Evolutionary conservation across 1,140 invertebrate genomes (phyloP), one percentile per base, ranked within the genome.

Genomic region (Heliconius hewitsoni): DNA sequence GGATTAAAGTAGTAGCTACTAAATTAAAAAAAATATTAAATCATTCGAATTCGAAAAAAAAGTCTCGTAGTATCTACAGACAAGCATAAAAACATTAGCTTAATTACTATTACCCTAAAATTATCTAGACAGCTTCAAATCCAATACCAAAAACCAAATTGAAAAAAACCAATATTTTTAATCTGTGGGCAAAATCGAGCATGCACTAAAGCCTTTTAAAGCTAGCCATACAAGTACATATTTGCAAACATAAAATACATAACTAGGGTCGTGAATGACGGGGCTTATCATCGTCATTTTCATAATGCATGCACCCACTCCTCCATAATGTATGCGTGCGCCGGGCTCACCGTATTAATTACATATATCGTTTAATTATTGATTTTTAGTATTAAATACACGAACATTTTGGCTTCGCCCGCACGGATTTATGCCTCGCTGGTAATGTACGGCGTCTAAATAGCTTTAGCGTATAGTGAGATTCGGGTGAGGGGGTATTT

Each of bases 331-430:
- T 87, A 91, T 76, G 86, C 87, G 85, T 74, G 83, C 84, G 79
- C 79, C 82, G 85, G 85, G 85, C 84, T 86, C 83, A 76, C 73
- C 86, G 86, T 92, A 91, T 92, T 92, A 91, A 92, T 92, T 91
- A 92, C 91, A 91, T 91, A 90, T 89, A 90, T 87, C 87, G 89
- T 82, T 92, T 92, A 91, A 92, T 92, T 92, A 91, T 92, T 91
- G 90, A 91, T 92, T 91, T 92, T 91, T 90, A 90, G 87, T 85
- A 90, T 92, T 91, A 91, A 90, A 92, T 85, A 86, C 83, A 85
- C 82, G 82, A 83, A 80, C 84, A 87, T 89, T 90, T 89, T 89
- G 87, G 86, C 82, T 75, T 82, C 77, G 76, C 81, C 74, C 82
- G 84, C 81, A 60, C 85, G 83, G 87, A 87, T 90, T 90, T 89